Evolutionary conservation across 2,113 vertebrate species (phyloP).

Genomic region (Rhipidura dahli): DNA sequence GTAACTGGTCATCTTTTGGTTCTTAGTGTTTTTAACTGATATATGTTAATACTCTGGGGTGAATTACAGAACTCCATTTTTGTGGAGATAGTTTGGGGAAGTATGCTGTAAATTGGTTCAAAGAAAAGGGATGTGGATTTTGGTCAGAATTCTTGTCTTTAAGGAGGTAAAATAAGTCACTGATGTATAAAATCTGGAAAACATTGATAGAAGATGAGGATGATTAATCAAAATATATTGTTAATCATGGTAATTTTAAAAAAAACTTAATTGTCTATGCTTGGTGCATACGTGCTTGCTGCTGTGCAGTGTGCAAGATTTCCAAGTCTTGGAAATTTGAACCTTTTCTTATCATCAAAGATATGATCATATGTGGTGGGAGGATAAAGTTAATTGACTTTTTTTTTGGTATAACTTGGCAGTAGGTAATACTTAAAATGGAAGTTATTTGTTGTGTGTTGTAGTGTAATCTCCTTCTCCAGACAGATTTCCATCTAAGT

Average conservation of each 20-base stretch:
- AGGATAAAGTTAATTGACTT: not conserved
- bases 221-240: not conserved
- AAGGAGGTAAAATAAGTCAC: not conserved
- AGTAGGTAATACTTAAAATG: not conserved
- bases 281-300: not conserved
- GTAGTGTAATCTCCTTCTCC: not conserved
- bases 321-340: not conserved
- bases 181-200: not conserved
- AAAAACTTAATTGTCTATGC: not conserved
- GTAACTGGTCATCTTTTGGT: fast-evolving
- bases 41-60: not conserved
- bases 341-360: not conserved
- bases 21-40: not conserved
- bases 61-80: not conserved
- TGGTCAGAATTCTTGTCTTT: not conserved
- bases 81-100: not conserved
- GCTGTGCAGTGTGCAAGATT: not conserved
- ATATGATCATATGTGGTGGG: not conserved
- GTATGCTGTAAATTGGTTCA: not conserved
- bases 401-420: not conserved
- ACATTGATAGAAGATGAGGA: not conserved
- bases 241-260: not conserved
- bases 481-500: not conserved
- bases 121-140: not conserved
- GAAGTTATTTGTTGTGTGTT: not conserved